These are phyloP conservation scores for Callithrix jacchus DNA, from an alignment of 2,113 vertebrate genomes.

Conservation along the genomic window DNA sequence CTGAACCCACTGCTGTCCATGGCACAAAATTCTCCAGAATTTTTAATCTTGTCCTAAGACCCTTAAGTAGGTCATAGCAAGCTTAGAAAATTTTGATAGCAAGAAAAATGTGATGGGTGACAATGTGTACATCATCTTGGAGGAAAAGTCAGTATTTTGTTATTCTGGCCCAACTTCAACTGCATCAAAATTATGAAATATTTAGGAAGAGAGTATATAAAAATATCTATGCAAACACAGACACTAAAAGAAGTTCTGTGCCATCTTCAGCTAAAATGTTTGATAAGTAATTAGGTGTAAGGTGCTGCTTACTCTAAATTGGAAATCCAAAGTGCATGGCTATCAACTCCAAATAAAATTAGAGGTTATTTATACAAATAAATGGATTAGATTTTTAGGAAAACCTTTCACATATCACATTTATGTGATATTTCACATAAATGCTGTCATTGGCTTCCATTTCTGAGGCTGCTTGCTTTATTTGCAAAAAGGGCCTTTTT, in stretches of 20 bases:
- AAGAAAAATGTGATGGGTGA: conserved; percentile 73
- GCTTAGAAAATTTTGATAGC: conserved; percentile 79
- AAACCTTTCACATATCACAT: background rate
- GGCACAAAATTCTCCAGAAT: conserved; percentile 63
- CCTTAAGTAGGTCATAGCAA: conserved; percentile 83
- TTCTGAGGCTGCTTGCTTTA: background rate
- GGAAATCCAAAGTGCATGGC: background rate
- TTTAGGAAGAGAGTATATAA: conserved; percentile 1
- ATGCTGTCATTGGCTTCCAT: background rate
- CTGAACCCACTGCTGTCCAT: conserved; percentile 39
- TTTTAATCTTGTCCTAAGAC: conserved; percentile 77
- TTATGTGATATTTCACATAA: background rate
- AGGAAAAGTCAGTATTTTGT: conserved; percentile 60
- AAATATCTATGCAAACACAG: conserved; percentile 20
- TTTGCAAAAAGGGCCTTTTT: background rate
- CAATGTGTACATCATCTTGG: conserved; percentile 71
- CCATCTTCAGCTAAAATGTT: background rate
- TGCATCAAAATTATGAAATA: conserved; percentile 48
- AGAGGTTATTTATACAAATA: background rate
- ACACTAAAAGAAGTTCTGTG: background rate
- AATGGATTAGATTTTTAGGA: background rate
- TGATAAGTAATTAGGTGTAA: background rate
- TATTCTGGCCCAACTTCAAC: conserved; percentile 61
- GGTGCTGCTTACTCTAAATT: background rate
- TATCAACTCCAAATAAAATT: background rate